Evolutionary conservation across 2,113 vertebrate genomes (phyloP), one percentile per base, ranked within the genome.

Genomic region (Climacteris rufus): DNA sequence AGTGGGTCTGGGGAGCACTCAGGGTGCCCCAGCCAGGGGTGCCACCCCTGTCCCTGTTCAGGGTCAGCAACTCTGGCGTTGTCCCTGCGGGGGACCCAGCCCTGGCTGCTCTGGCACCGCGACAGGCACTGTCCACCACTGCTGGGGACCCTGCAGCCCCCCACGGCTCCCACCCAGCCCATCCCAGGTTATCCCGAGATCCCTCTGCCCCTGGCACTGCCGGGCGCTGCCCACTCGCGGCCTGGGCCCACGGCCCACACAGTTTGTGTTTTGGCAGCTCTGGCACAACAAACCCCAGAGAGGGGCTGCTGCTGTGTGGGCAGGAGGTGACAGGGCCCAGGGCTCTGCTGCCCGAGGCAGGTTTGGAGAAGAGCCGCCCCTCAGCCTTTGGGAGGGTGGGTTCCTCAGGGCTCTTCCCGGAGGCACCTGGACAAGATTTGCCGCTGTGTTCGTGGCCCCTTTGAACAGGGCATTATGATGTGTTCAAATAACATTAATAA

Each of bases 81-180:
- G 7, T 63, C 90, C 83, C n/a, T 94, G 83, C 91, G 24, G 74
- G 77, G 86, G 96, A n/a, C n/a, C n/a, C n/a, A n/a, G n/a, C n/a
- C n/a, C n/a, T 44, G 53, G 96, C 96, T 79, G 96, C 95, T 92
- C 78, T 83, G 97, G 96, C 94, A 96, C 97, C 83, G 20, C 81
- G 97, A 95, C 96, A 95, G 94, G 97, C 74, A 78, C 93, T 83
- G 84, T 70, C 96, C 96, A 54, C 60, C 82, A 76, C 96, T 85
- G 96, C 97, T 90, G 90, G 96, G 96, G 91, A 91, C 92, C 97
- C 97, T 47, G 63, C 94, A 70, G 93, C 57, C 82, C 82, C 79
- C 92, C 28, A 50, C 40, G 53, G 85, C 94, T 95, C 87, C 97
- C 95, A 71, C 79, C 90, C 93, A 92, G 95, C 95, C 92, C 96